Conservation (phyloP, 2,113 vertebrate species). For the Nannobrachium achirus region DNA sequence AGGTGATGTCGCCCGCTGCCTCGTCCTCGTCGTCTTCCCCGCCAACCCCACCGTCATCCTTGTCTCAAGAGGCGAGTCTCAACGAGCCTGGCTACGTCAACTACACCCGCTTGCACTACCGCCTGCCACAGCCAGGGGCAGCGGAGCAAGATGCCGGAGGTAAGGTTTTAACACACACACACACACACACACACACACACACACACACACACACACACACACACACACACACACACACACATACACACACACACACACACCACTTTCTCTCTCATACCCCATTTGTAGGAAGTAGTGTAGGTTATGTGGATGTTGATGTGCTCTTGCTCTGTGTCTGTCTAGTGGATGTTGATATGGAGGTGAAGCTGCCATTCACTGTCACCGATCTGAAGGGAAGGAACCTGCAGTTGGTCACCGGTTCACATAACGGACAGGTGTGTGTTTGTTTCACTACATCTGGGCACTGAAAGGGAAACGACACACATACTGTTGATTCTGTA, state of each 20-base stretch:
- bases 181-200: no score
- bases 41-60: conserved; percentile 23
- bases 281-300: no score
- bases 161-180: no score
- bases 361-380: conserved; percentile 89
- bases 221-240: no score
- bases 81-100: conserved; percentile 88
- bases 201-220: no score
- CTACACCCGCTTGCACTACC: conserved; percentile 86
- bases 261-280: no score
- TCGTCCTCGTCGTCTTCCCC: conserved; percentile 52
- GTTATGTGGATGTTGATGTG: no score
- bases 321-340: conserved; percentile 23
- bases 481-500: no score
- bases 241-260: no score
- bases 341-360: conserved; percentile 91
- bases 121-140: conserved; percentile 79
- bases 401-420: conserved; percentile 83
- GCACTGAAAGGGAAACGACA: no score
- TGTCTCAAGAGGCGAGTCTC: conserved; percentile 50
- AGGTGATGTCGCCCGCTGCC: conserved; percentile 54
- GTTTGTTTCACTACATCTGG: no score
- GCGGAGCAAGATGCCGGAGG: conserved; percentile 76
- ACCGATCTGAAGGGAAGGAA: conserved; percentile 87
- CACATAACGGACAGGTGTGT: conserved; percentile 79